phyloP scores from a whole-genome alignment of 2,113 vertebrate genomes.

The Channa maculata region DNA sequence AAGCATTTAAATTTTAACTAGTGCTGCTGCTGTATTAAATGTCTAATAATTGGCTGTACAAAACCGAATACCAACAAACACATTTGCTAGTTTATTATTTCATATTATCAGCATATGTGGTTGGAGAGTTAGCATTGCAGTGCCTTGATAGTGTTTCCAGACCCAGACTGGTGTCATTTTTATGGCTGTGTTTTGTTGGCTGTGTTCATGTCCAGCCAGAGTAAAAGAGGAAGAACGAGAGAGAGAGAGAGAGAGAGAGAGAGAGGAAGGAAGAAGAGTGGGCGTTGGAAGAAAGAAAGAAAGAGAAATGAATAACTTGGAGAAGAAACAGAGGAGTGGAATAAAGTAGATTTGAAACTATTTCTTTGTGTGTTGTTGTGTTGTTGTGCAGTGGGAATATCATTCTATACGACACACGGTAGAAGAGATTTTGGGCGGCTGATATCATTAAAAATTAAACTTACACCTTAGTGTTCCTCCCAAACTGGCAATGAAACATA shows the following conservation, averaged over 20 bases:
- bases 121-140: slow-evolving; percentile 44
- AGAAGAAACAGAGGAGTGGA: slow-evolving; percentile 31
- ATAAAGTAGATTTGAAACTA: too few species aligned
- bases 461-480: neutral
- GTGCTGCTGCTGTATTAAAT: slow-evolving; percentile 28
- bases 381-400: neutral
- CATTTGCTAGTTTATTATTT: neutral
- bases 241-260: slow-evolving; percentile 4
- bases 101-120: slow-evolving; percentile 56
- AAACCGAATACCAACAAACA: slow-evolving; percentile 56
- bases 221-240: slow-evolving; percentile 27
- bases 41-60: slow-evolving; percentile 51
- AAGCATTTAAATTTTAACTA: slow-evolving; percentile 43
- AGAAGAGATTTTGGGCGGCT: slow-evolving; percentile 20
- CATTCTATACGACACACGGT: slow-evolving; percentile 15
- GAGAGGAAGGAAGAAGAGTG: slow-evolving; percentile 19
- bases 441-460: slow-evolving; percentile 34
- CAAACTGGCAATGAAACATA: slow-evolving; percentile 9
- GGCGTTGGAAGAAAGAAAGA: slow-evolving; percentile 5
- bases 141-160: slow-evolving; percentile 81
- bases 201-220: slow-evolving; percentile 63
- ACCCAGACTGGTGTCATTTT: slow-evolving; percentile 78
- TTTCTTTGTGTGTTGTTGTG: too few species aligned
- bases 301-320: slow-evolving; percentile 40
- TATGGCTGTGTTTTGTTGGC: slow-evolving; percentile 83